Base-by-base conservation (phyloP, 2,888 invertebrate species). In the Coronaproctus castanopsis region DNA sequence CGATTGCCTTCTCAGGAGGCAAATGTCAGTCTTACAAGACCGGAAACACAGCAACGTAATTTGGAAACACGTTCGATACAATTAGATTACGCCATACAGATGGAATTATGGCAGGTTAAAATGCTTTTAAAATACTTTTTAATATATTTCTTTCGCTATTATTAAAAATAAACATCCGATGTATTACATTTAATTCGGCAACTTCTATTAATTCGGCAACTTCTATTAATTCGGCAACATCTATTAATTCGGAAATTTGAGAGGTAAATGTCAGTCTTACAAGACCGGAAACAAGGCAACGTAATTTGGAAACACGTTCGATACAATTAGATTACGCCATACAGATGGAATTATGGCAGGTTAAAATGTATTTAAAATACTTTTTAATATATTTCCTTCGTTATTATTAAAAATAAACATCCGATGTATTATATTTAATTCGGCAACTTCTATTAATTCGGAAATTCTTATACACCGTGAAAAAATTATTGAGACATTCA, bases 331-430 rank as follows among this genome's bases (percentile, higher is more conserved):
- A 99, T 69, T 89, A 87, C 64, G 97, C 98, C 36, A 98, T 99
- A 66, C 90, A 93, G 70, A 96, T 98, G 96, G 98, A 99, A 70
- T 74, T 98, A 62, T 99, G 97, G 97, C 92, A 92, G 80, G 85
- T 83, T 68, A 65, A 69, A 24, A 54, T 19, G 5, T 50, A 54
- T 57, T 20, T 21, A 52, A 21, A 22, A 18, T 18, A 1, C 24
- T 21, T 55, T 22, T 2, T 36, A 56, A n/a, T 48, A 48, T 2
- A 21, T 18, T 19, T 48, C 71, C 99, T 99, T 74, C 98, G 97
- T 48, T 14, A n/a, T 48, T 14, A 48, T 48, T 48, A n/a, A 14
- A n/a, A n/a, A n/a, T 48, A 48, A 14, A 48, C n/a, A 14, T 10
- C 10, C n/a, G 49, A 10, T 14, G 18, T 14, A 48, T 18, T 48